Evolutionary conservation across 1,140 invertebrate genomes (phyloP), one percentile per base, ranked within the genome.

Genomic region (Choristoneura fumiferana): DNA sequence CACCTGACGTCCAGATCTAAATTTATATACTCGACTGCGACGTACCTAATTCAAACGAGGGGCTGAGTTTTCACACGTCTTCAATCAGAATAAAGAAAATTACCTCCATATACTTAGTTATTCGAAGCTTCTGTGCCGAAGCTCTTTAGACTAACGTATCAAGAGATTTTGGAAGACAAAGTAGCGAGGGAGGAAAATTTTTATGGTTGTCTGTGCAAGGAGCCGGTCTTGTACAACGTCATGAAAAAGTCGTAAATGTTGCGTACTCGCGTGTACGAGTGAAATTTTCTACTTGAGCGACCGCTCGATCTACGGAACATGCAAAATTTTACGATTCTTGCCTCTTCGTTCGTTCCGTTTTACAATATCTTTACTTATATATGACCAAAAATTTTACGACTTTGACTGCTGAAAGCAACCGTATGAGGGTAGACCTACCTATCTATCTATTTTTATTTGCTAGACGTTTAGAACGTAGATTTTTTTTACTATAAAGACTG

Each of bases 221-320:
- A 67, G 64, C 67, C 62, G 54, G 69, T 66, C 67, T 72, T 67
- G 65, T 69, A 65, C 55, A 65, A 73, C 66, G 70, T 67, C 67
- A 75, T 79, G 67, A 77, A 79, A 78, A 73, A 71, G 64, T 75
- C 74, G 74, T 77, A 79, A 79, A 79, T 70, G 76, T 67, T 75
- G 67, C 68, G 68, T 71, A 70, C 64, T 65, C 60, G 57, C 60
- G 66, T 72, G 69, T 71, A 69, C 65, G 57, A 71, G 67, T 65
- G 71, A 76, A 73, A 79, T 79, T 79, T 77, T 75, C 70, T 67
- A 65, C 60, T 72, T 53, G 65, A 76, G 65, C 66, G 62, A 62
- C 61, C 65, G 63, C 55, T 61, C 71, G 64, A 76, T 74, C 58
- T 72, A 66, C 55, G 63, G 62, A 65, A 76, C 73, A 72, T 76